Base-by-base conservation (phyloP, 2,113 vertebrate species). In the Nesoenas mayeri region DNA sequence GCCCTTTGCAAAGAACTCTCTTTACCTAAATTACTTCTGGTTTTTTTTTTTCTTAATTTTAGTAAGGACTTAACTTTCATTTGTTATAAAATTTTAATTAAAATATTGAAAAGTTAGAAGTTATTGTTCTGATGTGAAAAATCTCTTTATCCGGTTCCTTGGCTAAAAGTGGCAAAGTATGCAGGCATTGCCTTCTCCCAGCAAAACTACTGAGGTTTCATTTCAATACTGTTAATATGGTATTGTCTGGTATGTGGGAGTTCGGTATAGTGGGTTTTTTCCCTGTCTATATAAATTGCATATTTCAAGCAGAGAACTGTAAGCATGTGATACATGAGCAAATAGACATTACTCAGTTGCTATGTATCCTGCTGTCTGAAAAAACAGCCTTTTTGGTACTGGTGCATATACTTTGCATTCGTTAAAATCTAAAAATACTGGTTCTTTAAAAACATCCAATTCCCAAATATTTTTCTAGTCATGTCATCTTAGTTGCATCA, bases 301-400 rank as follows among this genome's bases (percentile, higher is more conserved):
- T 79, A 40, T 85, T 90, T 58, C 80, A 88, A 85, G 58, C 71
- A 79, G 40, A 31, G 50, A 77, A 31, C 71, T 48, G 54, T 65
- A 61, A 90, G n/a, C 92, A 56, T 62, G 83, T 91, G 82, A 86
- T 83, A 11, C 40, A 15, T 56, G 73, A 95, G 89, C 69, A 94
- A 86, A 91, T 47, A 96, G 92, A 90, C 58, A 51, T 91, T 88
- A 38, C 53, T 72, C 5, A 15, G 94, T 88, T 82, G 58, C 79
- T 94, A 4, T 79, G 85, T 89, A 14, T 88, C 81, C 82, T 93
- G 65, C 56, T 87, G 31, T 62, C 44, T 91, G 85, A 69, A 73
- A 75, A 89, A 90, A 79, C 34, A 87, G 4, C 22, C 15, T 70
- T 85, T 77, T 56, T 88, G 79, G 7, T 91, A 66, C 71, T 79